Percentiles rank a stretch among this genome's conserved stretches.
Evolutionary conservation across 1,140 invertebrate genomes (phyloP).

Genomic region (Panagrolaimus sp.): DNA sequence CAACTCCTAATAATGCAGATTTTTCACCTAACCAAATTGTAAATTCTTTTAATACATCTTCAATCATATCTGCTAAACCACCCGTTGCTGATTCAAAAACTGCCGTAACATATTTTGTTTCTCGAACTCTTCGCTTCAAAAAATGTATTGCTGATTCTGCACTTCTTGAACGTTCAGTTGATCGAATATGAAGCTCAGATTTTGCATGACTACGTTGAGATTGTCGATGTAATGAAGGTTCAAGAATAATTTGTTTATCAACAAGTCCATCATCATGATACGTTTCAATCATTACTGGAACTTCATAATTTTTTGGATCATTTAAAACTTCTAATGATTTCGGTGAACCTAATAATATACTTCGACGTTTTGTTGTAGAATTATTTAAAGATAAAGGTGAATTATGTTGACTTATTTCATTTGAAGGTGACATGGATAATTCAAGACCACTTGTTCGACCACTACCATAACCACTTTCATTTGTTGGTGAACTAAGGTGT

Average conservation of each 20-base stretch:
- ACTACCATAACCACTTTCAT: constrained; percentile 10
- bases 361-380: not conserved
- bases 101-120: constrained; percentile 47
- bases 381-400: constrained; percentile 8
- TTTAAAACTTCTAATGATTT: constrained; percentile 12
- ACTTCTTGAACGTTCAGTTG: not conserved
- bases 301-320: not conserved
- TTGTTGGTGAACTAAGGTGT: not conserved
- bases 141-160: not conserved
- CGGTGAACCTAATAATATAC: not conserved
- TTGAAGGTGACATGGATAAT: constrained; percentile 5
- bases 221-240: not conserved
- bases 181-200: not conserved
- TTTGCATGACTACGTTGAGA: not conserved
- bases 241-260: not conserved
- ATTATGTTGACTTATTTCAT: constrained; percentile 5
- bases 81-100: constrained; percentile 44
- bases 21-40: constrained; percentile 38
- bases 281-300: not conserved
- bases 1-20: constrained; percentile 38
- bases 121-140: constrained; percentile 21
- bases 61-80: constrained; percentile 36
- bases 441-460: constrained; percentile 8
- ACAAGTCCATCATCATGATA: not conserved
- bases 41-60: constrained; percentile 42